Base-by-base conservation (phyloP, 2,113 vertebrate species). In the Sphyrna mokarran region DNA sequence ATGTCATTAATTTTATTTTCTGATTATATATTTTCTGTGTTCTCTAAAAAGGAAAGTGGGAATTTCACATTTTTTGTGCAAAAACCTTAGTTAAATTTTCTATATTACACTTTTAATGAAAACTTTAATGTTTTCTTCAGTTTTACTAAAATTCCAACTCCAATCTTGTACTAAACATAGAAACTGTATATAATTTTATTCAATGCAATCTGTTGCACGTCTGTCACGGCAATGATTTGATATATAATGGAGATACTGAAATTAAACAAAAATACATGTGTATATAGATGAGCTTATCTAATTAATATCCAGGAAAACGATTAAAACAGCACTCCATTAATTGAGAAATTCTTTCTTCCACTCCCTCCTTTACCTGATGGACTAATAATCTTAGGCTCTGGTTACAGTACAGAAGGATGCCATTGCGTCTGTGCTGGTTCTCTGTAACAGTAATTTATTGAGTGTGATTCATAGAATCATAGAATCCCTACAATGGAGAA, bases 111-210 rank as follows among this genome's bases (percentile, higher is more conserved):
- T 48, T 89, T 89, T 54, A 83, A 40, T 18, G 22, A 66, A 66
- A 68, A 22, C 61, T 93, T 68, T 3, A 68, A 68, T 68, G 26
- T 37, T 94, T 89, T 29, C 23, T 89, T 48, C 86, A 89, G 29
- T 58, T 48, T 89, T 29, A 54, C 23, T 89, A 48, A 89, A 89
- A n/a, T 37, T 66, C 5, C 3, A 68, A 93, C 18, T 58, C 61
- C 33, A 93, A 29, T 89, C 86, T 90, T 22, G 11, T 58, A 33
- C 58, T 33, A 33, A 66, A 16, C 68, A 63, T 94, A 68, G 90
- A 8, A 94, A 94, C 63, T 68, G 33, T 18, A 94, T 68, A 37
- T 68, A 94, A 94, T 94, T 94, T 26, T 22, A 94, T 94, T 20
- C 26, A 94, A 66, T 68, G 20, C n/a, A 94, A n/a, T 94, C 90